These are phyloP conservation scores for Drosophila elegans DNA, from an alignment of 1,140 invertebrate genomes.

Conservation along the genomic window DNA sequence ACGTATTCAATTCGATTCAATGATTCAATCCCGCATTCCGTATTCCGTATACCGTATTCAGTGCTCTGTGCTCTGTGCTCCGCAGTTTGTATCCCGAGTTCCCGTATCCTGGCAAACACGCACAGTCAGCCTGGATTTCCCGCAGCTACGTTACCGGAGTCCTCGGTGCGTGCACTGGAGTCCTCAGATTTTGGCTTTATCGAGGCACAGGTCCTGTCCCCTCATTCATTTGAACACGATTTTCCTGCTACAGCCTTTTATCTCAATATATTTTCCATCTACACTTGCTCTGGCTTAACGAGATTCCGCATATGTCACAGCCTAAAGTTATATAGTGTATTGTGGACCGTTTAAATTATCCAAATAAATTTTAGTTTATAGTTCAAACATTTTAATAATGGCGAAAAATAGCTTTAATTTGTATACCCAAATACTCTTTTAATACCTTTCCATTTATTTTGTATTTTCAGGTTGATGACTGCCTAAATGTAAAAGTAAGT, in stretches of 20 bases:
- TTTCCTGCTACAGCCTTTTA: conserved; percentile 12
- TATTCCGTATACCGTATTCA: neutral
- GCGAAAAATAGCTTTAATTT: too few relatives aligned
- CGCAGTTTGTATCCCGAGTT: conserved; percentile 6
- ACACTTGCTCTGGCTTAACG: neutral
- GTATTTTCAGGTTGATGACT: too few relatives aligned
- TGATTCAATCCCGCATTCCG: conserved; percentile 47
- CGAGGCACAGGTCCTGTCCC: conserved; percentile 14
- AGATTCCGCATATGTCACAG: neutral
- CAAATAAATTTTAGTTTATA: too few relatives aligned
- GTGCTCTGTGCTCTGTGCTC: neutral
- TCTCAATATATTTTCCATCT: neutral
- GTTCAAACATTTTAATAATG: too few relatives aligned
- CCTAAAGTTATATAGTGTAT: neutral
- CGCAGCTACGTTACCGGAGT: conserved; percentile 11
- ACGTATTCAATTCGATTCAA: conserved; percentile 84
- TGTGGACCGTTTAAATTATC: neutral
- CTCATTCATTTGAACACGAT: conserved; percentile 58
- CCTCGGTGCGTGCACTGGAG: conserved; percentile 29
- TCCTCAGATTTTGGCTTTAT: conserved; percentile 11
- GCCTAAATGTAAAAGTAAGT: neutral
- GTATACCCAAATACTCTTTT: too few relatives aligned
- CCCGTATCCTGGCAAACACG: conserved; percentile 34
- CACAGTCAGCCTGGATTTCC: conserved; percentile 39
- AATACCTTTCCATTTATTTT: too few relatives aligned